Evolutionary conservation across 2,888 invertebrate species (phyloP).

Genomic region (Lasioglossum zephyrum): DNA sequence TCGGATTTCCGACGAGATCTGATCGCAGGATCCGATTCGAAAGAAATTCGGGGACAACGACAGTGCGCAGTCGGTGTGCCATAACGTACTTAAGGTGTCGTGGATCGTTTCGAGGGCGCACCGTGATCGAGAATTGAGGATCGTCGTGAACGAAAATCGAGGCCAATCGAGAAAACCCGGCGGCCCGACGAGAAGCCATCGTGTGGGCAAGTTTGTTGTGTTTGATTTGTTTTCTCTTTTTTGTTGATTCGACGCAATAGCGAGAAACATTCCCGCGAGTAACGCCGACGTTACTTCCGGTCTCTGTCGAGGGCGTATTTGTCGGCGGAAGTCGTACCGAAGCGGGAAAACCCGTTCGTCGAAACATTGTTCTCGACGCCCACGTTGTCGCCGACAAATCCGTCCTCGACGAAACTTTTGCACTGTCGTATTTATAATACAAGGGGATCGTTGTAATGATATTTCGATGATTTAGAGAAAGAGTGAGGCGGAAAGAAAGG

Average conservation of each 20-base stretch:
- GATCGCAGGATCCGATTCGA: slow-evolving; percentile 33
- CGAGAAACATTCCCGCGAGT: slow-evolving; percentile 62
- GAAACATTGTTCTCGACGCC: not conserved
- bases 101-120: slow-evolving; percentile 53
- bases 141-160: slow-evolving; percentile 13
- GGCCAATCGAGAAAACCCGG: not conserved
- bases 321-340: not conserved
- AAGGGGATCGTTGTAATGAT: slow-evolving; percentile 64
- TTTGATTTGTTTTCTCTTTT: slow-evolving; percentile 20
- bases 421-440: slow-evolving; percentile 67
- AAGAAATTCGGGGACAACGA: slow-evolving; percentile 44
- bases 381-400: not conserved
- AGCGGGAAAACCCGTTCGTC: not conserved
- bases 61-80: slow-evolving; percentile 73
- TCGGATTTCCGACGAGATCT: not conserved
- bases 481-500: not conserved
- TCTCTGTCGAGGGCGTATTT: slow-evolving; percentile 35
- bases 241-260: slow-evolving; percentile 41
- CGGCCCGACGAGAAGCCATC: slow-evolving; percentile 1
- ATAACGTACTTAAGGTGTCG: slow-evolving; percentile 70
- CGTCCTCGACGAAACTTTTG: slow-evolving; percentile 46
- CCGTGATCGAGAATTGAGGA: slow-evolving; percentile 33
- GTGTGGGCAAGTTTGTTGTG: slow-evolving; percentile 29
- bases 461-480: slow-evolving; percentile 64
- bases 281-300: slow-evolving; percentile 59